Conservation (phyloP, 2,797 vertebrate species). For the Cetoscarus ocellatus region DNA sequence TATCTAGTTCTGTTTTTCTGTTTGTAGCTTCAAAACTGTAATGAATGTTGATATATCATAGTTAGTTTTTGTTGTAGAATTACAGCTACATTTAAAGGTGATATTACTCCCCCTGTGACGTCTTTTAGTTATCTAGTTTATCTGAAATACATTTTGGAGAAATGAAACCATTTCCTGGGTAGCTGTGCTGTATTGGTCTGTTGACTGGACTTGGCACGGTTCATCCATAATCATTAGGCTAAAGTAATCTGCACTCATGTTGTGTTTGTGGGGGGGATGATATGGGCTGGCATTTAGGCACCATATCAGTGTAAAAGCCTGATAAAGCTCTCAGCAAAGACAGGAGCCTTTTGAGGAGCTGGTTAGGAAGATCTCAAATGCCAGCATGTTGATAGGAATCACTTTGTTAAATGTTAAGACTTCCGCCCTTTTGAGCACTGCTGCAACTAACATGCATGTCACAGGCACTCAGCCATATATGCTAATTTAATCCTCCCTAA, state of each 20-base stretch:
- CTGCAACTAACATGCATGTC: slow-evolving; percentile 33
- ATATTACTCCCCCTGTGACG: slow-evolving; percentile 12
- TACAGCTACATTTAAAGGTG: slow-evolving; percentile 3
- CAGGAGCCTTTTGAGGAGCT: slow-evolving; percentile 48
- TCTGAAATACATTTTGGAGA: slow-evolving; percentile 5
- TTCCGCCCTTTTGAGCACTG: slow-evolving; percentile 43
- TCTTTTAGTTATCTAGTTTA: slow-evolving; percentile 18
- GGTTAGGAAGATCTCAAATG: slow-evolving; percentile 50
- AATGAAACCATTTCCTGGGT: slow-evolving; percentile 12
- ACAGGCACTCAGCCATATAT: slow-evolving; percentile 21
- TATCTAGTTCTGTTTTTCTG: slow-evolving; percentile 27
- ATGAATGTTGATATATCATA: slow-evolving; percentile 14
- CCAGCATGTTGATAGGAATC: slow-evolving; percentile 55
- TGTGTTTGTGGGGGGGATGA: slow-evolving; percentile 45
- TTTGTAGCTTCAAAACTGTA: slow-evolving; percentile 20
- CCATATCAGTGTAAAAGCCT: slow-evolving; percentile 35
- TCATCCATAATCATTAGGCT: slow-evolving; percentile 47
- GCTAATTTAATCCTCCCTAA: neutral
- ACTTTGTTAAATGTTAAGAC: slow-evolving; percentile 42
- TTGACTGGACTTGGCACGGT: slow-evolving; percentile 24
- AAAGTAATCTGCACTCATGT: slow-evolving; percentile 32
- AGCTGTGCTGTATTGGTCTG: slow-evolving; percentile 7
- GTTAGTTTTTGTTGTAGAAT: slow-evolving; percentile 9
- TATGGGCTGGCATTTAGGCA: slow-evolving; percentile 61
- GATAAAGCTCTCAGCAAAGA: slow-evolving; percentile 41